Evolutionary conservation across 2,888 invertebrate genomes (phyloP).

Genomic region (Conistra vaccinii): DNA sequence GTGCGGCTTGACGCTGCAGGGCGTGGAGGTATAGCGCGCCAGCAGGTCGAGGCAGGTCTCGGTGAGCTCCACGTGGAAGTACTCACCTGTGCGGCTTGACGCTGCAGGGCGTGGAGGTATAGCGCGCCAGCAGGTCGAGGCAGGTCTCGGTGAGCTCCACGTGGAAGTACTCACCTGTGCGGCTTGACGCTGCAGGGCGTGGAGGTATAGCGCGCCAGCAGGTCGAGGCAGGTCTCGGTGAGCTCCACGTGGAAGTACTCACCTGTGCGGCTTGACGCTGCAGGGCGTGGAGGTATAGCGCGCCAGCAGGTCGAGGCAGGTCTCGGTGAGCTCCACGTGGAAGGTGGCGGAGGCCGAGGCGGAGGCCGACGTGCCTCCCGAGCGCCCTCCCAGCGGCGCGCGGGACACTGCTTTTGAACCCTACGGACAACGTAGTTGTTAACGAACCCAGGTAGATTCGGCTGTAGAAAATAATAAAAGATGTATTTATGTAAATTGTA

Average conservation of each 20-base stretch:
- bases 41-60: slow-evolving; percentile 96
- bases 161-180: slow-evolving; percentile 92
- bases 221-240: slow-evolving; percentile 97
- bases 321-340: slow-evolving; percentile 98
- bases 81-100: slow-evolving; percentile 92
- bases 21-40: slow-evolving; percentile 83
- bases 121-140: slow-evolving; percentile 91
- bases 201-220: slow-evolving; percentile 86
- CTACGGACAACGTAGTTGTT: slow-evolving; percentile 71
- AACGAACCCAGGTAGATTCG: background rate
- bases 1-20: slow-evolving; percentile 90
- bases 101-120: slow-evolving; percentile 83
- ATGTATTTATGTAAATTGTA: background rate
- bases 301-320: slow-evolving; percentile 94
- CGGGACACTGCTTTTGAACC: slow-evolving; percentile 84
- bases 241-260: slow-evolving; percentile 91
- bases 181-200: slow-evolving; percentile 86
- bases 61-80: slow-evolving; percentile 96
- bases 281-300: slow-evolving; percentile 84
- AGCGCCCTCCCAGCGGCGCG: slow-evolving; percentile 74
- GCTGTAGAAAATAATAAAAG: background rate
- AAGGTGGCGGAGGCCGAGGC: slow-evolving; percentile 92
- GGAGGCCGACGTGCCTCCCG: slow-evolving; percentile 82
- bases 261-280: slow-evolving; percentile 92
- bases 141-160: slow-evolving; percentile 98